These are phyloP conservation scores for Drosophila tanythrix DNA, from an alignment of 2,888 invertebrate genomes.

Conservation along the genomic window DNA sequence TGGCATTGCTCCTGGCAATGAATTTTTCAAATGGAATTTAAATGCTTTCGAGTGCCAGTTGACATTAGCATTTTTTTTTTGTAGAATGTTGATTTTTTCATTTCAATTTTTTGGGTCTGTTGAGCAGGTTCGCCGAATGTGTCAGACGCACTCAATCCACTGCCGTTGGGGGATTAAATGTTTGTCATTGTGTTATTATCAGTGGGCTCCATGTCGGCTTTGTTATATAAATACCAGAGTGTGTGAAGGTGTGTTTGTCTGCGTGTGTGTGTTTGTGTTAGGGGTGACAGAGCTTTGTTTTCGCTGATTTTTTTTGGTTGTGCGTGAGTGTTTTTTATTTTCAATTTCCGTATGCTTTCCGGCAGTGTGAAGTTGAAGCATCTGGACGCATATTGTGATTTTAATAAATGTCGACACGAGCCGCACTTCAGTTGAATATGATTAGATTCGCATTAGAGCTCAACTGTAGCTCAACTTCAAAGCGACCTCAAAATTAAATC, in stretches of 20 bases:
- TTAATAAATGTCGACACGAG: slow-evolving; percentile 68
- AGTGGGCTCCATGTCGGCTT: slow-evolving; percentile 38
- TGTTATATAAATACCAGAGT: slow-evolving; percentile 28
- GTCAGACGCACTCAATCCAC: slow-evolving; percentile 62
- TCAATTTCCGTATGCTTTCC: slow-evolving; percentile 39
- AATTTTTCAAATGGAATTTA: slow-evolving; percentile 75
- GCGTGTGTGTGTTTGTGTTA: slow-evolving; percentile 4
- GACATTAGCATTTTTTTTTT: slow-evolving; percentile 71
- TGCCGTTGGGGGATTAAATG: slow-evolving; percentile 49
- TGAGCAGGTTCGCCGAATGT: slow-evolving; percentile 53
- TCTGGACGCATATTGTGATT: slow-evolving; percentile 66
- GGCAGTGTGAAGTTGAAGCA: slow-evolving; percentile 33
- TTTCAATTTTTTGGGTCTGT: slow-evolving; percentile 16
- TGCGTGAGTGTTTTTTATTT: slow-evolving; percentile 9
- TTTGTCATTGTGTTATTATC: slow-evolving; percentile 71
- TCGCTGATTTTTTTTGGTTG: slow-evolving; percentile 11
- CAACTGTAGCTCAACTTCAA: slow-evolving; percentile 37
- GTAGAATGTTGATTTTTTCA: slow-evolving; percentile 14
- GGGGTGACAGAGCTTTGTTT: slow-evolving; percentile 26
- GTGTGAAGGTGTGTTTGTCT: slow-evolving; percentile 3
- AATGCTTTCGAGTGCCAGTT: slow-evolving; percentile 71
- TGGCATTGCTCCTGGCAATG: slow-evolving; percentile 67
- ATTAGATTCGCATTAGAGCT: slow-evolving; percentile 47
- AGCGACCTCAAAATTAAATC: slow-evolving; percentile 16
- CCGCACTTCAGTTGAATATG: slow-evolving; percentile 71